These are phyloP conservation scores for Anneissia japonica DNA, from an alignment of 35 echinoderm and acorn worm species.

Conservation along the genomic window DNA sequence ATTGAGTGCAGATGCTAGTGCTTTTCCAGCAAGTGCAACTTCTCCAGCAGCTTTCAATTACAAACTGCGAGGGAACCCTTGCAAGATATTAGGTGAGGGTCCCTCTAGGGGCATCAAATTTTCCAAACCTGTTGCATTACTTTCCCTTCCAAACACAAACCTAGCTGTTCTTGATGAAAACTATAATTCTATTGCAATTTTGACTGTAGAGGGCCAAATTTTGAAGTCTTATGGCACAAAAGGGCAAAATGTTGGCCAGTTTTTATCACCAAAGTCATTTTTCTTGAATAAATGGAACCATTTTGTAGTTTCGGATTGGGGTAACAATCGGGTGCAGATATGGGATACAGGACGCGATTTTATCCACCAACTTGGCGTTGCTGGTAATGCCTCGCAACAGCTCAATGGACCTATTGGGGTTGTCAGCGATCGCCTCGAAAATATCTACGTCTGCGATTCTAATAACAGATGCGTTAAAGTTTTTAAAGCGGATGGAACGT, in stretches of 20 bases:
- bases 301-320: slow-evolving; percentile 70
- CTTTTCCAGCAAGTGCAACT: slow-evolving; percentile 30
- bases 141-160: slow-evolving; percentile 41
- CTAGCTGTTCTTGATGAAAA: slow-evolving; percentile 76
- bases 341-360: slow-evolving; percentile 69
- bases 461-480: slow-evolving; percentile 79
- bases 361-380: slow-evolving; percentile 64
- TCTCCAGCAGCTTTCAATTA: not conserved
- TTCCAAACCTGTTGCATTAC: slow-evolving; percentile 70
- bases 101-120: slow-evolving; percentile 56
- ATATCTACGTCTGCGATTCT: slow-evolving; percentile 92
- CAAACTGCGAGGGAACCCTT: slow-evolving; percentile 3
- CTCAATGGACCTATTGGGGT: slow-evolving; percentile 70
- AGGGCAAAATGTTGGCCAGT: slow-evolving; percentile 61
- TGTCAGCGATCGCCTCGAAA: slow-evolving; percentile 51
- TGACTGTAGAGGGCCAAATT: slow-evolving; percentile 62
- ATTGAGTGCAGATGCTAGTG: not conserved
- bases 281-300: slow-evolving; percentile 46
- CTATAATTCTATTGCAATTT: slow-evolving; percentile 64
- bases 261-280: slow-evolving; percentile 69
- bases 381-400: slow-evolving; percentile 22
- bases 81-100: slow-evolving; percentile 36
- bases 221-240: slow-evolving; percentile 46
- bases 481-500: slow-evolving; percentile 52
- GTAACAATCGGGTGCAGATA: slow-evolving; percentile 76